Evolutionary conservation across 2,113 vertebrate species (phyloP).

Genomic region (Heterocephalus glaber): DNA sequence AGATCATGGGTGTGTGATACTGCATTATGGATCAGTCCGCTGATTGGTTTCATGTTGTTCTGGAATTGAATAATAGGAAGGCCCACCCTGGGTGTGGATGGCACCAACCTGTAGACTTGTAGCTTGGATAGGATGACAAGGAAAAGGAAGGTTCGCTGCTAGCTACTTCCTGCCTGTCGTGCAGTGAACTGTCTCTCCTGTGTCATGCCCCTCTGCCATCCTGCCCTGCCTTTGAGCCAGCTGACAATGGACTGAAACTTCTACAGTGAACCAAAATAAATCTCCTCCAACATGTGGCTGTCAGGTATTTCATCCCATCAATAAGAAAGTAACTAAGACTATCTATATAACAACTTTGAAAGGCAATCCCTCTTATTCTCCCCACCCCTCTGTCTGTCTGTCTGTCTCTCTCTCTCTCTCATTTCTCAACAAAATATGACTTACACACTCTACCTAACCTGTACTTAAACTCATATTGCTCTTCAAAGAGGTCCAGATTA

Average conservation of each 20-base stretch:
- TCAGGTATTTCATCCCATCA: not conserved
- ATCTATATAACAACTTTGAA: not conserved
- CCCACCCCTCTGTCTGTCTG: not conserved
- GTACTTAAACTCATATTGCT: not conserved
- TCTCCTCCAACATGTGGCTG: not conserved
- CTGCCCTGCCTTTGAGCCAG: not conserved
- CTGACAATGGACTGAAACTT: not conserved
- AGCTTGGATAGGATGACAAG: not conserved
- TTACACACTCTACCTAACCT: not conserved
- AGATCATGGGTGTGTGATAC: not conserved
- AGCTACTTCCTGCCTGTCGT: not conserved
- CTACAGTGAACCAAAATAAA: not conserved
- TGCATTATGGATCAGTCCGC: not conserved
- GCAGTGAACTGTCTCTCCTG: not conserved
- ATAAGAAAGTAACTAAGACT: not conserved
- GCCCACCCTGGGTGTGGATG: not conserved
- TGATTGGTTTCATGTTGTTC: not conserved
- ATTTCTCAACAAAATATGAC: not conserved
- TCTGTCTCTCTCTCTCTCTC: not conserved
- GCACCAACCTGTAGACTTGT: not conserved
- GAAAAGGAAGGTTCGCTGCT: not conserved
- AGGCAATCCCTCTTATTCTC: not conserved
- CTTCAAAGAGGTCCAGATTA: not conserved
- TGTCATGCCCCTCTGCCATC: not conserved
- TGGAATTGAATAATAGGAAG: not conserved